Conservation (phyloP, 2,113 vertebrate species). For the Proteles cristata region DNA sequence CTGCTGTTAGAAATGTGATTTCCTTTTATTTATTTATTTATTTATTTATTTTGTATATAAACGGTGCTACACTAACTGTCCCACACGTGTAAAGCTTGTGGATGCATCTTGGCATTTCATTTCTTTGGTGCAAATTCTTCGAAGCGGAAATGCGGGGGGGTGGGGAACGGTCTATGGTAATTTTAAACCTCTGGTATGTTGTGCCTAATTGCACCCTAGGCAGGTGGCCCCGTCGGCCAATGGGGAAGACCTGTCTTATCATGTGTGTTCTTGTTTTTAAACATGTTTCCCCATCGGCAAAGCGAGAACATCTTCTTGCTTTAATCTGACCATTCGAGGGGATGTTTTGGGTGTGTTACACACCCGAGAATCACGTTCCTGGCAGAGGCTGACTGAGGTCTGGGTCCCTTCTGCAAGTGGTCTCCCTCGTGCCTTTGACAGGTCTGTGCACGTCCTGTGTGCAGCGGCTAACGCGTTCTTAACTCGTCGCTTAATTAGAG, state of each 20-base stretch:
- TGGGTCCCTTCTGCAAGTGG: not conserved
- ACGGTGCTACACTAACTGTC: too few species aligned
- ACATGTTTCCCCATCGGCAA: not conserved
- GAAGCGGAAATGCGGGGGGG: not conserved
- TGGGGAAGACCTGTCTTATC: not conserved
- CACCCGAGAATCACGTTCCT: not conserved
- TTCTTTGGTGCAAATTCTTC: not conserved
- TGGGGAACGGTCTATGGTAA: not conserved
- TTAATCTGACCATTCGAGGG: rapidly evolving
- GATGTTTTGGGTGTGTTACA: rapidly evolving
- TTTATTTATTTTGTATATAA: not conserved
- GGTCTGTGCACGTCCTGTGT: constrained; percentile 43
- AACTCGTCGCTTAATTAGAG: constrained; percentile 77
- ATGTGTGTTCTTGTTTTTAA: not conserved
- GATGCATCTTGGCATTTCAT: not conserved
- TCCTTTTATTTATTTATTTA: not conserved
- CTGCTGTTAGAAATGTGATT: not conserved
- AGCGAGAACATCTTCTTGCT: not conserved
- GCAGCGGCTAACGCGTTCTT: constrained; percentile 72
- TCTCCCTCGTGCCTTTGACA: not conserved
- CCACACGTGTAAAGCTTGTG: not conserved
- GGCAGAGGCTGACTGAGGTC: not conserved
- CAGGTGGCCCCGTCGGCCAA: not conserved
- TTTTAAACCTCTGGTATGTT: not conserved
- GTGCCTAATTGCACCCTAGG: not conserved